Percentiles rank a stretch among this genome's conserved stretches.
Conservation (phyloP, 2,797 vertebrate genomes). For the Spheniscus humboldti region DNA sequence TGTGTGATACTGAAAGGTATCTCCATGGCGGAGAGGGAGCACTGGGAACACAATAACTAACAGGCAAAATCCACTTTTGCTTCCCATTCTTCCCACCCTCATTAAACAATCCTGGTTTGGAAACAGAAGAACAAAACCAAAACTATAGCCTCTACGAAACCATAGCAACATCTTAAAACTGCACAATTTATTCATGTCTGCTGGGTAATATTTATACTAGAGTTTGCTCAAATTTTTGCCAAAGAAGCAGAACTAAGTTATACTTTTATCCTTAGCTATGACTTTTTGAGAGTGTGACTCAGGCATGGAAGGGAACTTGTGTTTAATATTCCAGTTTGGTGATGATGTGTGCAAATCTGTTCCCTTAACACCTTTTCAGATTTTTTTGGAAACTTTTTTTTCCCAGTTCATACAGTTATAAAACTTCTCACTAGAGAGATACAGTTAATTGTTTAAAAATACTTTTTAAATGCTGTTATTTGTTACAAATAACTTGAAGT, state of each 20-base stretch:
- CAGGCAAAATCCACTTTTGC: background rate
- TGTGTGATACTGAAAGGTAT: too few species aligned
- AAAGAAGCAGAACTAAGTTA: background rate
- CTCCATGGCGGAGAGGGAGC: background rate
- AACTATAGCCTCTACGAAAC: background rate
- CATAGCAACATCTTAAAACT: background rate
- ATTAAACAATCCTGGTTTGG: background rate
- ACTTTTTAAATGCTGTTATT: background rate
- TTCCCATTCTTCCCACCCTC: background rate
- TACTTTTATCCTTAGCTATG: constrained; percentile 6
- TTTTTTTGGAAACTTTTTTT: background rate
- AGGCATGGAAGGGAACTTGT: background rate
- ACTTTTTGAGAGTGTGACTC: background rate
- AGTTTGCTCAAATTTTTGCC: background rate
- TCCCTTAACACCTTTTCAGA: background rate
- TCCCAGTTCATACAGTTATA: background rate
- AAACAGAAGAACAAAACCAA: background rate
- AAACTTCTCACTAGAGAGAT: background rate
- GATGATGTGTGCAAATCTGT: background rate
- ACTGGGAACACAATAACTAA: background rate
- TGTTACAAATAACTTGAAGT: constrained; percentile 44
- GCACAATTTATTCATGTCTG: background rate
- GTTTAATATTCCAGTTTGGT: background rate
- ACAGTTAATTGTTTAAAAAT: background rate
- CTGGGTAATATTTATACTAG: background rate